phyloP scores from a whole-genome alignment of 2,113 vertebrate species.

The Motacilla alba region DNA sequence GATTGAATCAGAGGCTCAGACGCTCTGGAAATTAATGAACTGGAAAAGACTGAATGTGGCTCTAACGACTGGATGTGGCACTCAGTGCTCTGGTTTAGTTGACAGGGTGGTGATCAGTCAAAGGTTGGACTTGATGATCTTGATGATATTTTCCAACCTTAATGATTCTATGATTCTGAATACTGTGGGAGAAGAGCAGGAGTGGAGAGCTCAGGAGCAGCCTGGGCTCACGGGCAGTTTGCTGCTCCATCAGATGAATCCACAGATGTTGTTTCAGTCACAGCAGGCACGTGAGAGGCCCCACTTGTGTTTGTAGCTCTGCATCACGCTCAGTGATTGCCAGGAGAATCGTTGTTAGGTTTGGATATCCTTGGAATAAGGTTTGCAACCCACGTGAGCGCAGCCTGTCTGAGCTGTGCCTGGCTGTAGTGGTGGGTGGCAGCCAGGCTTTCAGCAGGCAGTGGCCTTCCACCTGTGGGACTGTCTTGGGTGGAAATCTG shows the following conservation, averaged over 20 bases:
- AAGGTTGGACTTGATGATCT: neutral
- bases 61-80: neutral
- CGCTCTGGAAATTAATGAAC: neutral
- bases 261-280: neutral
- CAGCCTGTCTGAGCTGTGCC: neutral
- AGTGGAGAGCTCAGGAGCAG: neutral
- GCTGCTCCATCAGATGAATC: neutral
- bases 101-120: neutral
- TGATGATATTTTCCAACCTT: neutral
- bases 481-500: rapidly evolving
- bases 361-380: neutral
- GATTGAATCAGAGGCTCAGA: neutral
- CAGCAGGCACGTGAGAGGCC: neutral
- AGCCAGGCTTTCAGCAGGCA: neutral
- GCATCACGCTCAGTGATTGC: neutral
- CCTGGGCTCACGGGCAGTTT: neutral
- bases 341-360: neutral
- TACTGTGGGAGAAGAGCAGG: neutral
- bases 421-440: neutral
- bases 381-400: neutral
- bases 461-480: neutral
- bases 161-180: neutral
- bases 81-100: neutral
- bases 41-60: neutral
- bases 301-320: neutral